phyloP scores from a whole-genome alignment of 2,888 invertebrate genomes.

The Dilophus febrilis region DNA sequence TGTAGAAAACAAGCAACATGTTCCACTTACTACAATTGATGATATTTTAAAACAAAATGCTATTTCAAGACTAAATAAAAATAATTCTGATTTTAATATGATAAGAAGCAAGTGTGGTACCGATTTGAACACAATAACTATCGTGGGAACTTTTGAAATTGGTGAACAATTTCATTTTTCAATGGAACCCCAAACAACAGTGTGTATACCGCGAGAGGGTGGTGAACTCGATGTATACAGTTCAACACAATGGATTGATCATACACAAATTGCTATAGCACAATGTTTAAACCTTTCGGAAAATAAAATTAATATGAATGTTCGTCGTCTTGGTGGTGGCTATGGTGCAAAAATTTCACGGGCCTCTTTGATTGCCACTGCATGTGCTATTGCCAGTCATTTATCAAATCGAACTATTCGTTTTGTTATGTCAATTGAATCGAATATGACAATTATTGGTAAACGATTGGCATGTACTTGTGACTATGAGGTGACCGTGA shows the following conservation, averaged over 20 bases:
- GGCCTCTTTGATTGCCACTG: conserved; percentile 37
- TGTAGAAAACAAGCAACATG: too few species aligned
- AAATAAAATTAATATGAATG: not conserved
- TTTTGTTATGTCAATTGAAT: conserved; percentile 49
- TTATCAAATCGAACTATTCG: conserved; percentile 46
- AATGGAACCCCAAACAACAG: conserved; percentile 55
- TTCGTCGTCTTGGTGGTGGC: not conserved
- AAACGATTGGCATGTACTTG: conserved; percentile 42
- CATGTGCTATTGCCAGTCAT: conserved; percentile 48
- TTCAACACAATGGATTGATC: conserved; percentile 46
- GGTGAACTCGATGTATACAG: conserved; percentile 50
- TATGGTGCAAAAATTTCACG: not conserved
- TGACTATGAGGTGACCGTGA: conserved; percentile 48
- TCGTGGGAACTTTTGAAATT: conserved; percentile 36
- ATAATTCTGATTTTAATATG: too few species aligned
- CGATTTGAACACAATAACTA: conserved; percentile 15
- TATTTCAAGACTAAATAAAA: too few species aligned
- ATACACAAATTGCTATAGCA: conserved; percentile 38
- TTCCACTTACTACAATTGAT: too few species aligned
- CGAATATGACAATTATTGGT: conserved; percentile 52
- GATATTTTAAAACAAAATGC: too few species aligned
- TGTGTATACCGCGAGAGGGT: conserved; percentile 50
- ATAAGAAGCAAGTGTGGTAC: too few species aligned
- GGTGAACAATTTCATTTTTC: conserved; percentile 56
- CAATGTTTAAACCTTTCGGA: not conserved